Evolutionary conservation across 1,140 invertebrate genomes (phyloP).

Genomic region (Heterodera schachtii): DNA sequence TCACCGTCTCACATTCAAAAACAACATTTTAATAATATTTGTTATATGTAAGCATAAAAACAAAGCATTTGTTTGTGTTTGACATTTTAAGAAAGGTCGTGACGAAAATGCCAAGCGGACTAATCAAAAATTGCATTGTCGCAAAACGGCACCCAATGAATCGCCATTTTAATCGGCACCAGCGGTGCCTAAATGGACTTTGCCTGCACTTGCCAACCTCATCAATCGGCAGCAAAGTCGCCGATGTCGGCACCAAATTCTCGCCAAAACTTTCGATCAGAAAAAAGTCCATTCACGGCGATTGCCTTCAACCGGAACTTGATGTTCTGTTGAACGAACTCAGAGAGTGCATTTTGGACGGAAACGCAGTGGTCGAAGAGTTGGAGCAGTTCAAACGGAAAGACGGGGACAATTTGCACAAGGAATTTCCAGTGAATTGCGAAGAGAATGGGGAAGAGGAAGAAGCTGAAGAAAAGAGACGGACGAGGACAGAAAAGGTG

Average conservation of each 20-base stretch:
- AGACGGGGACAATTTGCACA: constrained; percentile 1
- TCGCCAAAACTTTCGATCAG: background rate
- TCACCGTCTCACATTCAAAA: background rate
- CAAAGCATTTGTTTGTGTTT: background rate
- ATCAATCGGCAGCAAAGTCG: background rate
- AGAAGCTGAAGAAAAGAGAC: too few species aligned
- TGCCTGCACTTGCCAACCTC: background rate
- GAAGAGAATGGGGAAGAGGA: background rate
- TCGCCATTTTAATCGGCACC: background rate
- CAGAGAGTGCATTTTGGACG: background rate
- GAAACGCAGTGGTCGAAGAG: background rate
- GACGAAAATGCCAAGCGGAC: background rate
- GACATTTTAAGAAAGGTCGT: background rate
- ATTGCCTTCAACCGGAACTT: background rate
- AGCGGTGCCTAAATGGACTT: background rate
- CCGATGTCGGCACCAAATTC: background rate
- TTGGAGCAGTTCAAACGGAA: constrained; percentile 9
- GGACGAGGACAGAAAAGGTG: background rate
- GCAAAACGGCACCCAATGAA: background rate
- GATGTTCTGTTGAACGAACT: background rate
- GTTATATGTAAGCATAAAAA: too few species aligned
- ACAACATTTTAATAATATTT: too few species aligned
- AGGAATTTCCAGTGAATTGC: constrained; percentile 5
- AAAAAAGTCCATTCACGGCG: background rate
- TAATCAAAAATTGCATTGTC: background rate